Evolutionary conservation across 2,113 vertebrate genomes (phyloP).

Genomic region (Pelecanus crispus): DNA sequence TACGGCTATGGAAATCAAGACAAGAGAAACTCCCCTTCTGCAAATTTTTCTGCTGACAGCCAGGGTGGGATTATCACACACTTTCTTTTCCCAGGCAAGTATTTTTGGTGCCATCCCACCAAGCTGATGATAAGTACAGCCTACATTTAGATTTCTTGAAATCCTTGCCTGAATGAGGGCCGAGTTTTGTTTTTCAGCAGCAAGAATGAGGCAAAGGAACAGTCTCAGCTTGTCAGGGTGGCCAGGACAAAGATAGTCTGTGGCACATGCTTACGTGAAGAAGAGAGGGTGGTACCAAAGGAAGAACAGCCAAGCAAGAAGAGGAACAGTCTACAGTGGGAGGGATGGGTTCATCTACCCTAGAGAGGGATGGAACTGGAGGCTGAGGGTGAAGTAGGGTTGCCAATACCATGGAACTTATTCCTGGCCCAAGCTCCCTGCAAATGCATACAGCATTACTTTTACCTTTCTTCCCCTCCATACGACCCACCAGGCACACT

Average conservation of each 20-base stretch:
- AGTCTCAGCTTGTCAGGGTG: neutral
- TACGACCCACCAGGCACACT: neutral
- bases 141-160: neutral
- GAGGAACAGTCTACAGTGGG: neutral
- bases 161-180: neutral
- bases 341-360: neutral
- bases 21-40: neutral
- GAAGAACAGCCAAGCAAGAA: neutral
- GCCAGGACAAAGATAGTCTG: neutral
- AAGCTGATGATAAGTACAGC: neutral
- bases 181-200: neutral
- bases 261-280: fast-evolving
- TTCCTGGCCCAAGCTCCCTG: neutral
- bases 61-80: neutral
- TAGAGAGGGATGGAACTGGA: neutral
- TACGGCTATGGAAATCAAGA: neutral
- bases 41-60: neutral
- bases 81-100: neutral
- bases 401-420: neutral
- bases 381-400: neutral
- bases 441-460: neutral
- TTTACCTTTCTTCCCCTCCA: neutral
- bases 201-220: neutral
- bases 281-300: neutral
- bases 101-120: neutral